A percentile compares a stretch with the other conserved stretches of the same genome.
These are phyloP conservation scores for Montipora efflorescens DNA, from an alignment of 64 coral and sea anemone genomes.

Conservation along the genomic window DNA sequence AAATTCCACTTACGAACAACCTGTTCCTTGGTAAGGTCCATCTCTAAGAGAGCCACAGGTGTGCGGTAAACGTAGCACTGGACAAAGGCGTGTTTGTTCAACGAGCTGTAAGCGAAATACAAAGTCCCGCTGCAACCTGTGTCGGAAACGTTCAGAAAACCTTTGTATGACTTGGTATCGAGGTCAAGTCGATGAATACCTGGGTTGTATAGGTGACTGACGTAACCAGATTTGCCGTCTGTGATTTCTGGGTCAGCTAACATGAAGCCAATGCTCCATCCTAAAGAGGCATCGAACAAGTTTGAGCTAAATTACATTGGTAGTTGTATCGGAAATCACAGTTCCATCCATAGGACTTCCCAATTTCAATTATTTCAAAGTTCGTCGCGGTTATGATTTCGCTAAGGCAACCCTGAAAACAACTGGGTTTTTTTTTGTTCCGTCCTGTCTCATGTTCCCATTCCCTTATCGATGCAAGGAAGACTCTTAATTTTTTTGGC, in stretches of 20 bases:
- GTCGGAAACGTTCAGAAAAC: constrained; percentile 28
- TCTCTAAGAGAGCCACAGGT: background rate
- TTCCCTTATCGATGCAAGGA: too few species aligned
- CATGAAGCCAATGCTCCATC: constrained; percentile 50
- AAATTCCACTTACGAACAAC: constrained; percentile 10
- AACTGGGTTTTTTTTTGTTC: background rate
- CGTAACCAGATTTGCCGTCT: constrained; percentile 37
- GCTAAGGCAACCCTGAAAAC: background rate
- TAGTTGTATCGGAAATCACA: too few species aligned
- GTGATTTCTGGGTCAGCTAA: constrained; percentile 6
- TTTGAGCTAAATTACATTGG: background rate
- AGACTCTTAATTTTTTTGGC: too few species aligned
- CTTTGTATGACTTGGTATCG: constrained; percentile 23
- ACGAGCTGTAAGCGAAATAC: constrained; percentile 31
- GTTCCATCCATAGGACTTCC: too few species aligned
- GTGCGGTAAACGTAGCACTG: background rate
- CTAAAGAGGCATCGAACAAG: background rate
- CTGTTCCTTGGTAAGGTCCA: background rate
- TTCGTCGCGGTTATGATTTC: too few species aligned
- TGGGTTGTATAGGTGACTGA: constrained; percentile 54
- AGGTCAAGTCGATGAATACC: constrained; percentile 41
- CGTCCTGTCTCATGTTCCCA: background rate
- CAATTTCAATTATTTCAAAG: too few species aligned
- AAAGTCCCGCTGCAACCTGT: constrained; percentile 37
- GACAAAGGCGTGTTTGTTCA: constrained; percentile 33